phyloP scores from a whole-genome alignment of 2,113 vertebrate genomes.

The Abramis brama region DNA sequence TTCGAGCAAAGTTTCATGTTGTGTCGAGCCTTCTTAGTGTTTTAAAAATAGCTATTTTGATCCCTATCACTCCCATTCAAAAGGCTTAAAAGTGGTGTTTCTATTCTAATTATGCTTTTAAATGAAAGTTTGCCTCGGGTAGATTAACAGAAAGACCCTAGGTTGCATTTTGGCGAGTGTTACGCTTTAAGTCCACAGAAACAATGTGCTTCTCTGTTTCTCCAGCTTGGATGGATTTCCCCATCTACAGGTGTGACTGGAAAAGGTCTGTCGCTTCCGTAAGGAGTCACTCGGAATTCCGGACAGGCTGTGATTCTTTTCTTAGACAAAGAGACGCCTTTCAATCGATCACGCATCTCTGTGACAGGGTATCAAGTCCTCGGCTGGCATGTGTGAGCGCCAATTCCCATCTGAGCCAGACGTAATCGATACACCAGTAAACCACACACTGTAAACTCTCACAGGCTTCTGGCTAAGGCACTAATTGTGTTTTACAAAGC shows the following conservation, averaged over 20 bases:
- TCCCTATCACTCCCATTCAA: too few relatives aligned
- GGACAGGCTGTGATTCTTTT: slow-evolving; percentile 53
- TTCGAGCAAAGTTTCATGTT: too few relatives aligned
- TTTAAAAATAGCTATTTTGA: too few relatives aligned
- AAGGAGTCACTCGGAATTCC: slow-evolving; percentile 52
- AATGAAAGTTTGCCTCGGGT: too few relatives aligned
- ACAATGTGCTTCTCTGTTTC: neutral
- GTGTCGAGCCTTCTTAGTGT: too few relatives aligned
- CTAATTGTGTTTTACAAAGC: slow-evolving; percentile 47
- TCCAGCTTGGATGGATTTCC: slow-evolving; percentile 24
- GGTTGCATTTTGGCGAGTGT: too few relatives aligned
- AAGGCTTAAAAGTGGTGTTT: too few relatives aligned
- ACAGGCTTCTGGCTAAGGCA: slow-evolving; percentile 17
- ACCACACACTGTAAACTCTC: slow-evolving; percentile 26
- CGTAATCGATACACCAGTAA: slow-evolving; percentile 52
- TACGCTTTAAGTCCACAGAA: neutral
- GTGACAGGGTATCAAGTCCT: slow-evolving; percentile 51
- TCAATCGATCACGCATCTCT: slow-evolving; percentile 59
- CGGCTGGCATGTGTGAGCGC: slow-evolving; percentile 19
- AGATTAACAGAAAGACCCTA: too few relatives aligned
- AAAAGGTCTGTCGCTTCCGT: slow-evolving; percentile 29
- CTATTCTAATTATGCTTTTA: too few relatives aligned
- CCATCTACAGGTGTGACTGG: neutral
- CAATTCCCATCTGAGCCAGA: slow-evolving; percentile 37
- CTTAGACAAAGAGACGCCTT: slow-evolving; percentile 42